Conservation (phyloP, 2,113 vertebrate genomes). For the Puffinus mauretanicus region DNA sequence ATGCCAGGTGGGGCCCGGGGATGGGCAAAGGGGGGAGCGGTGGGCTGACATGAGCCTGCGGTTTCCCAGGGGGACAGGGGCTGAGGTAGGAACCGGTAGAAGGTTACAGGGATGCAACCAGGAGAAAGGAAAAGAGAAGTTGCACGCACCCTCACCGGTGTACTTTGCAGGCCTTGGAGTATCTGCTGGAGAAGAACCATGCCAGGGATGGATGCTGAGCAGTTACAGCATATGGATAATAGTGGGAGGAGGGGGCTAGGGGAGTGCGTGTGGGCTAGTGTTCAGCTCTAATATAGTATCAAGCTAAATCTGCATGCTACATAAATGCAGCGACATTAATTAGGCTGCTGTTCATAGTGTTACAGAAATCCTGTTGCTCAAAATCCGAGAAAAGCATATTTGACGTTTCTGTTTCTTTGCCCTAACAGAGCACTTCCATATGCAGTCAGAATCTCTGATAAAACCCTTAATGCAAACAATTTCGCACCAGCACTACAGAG, state of each 20-base stretch:
- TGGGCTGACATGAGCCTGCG: fast-evolving
- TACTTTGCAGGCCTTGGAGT: not conserved
- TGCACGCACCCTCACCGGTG: not conserved
- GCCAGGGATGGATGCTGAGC: not conserved
- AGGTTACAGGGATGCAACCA: not conserved
- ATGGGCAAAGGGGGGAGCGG: not conserved
- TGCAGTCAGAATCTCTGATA: conserved; percentile 91
- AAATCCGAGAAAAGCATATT: not conserved
- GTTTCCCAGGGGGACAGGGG: not conserved
- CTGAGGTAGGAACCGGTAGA: fast-evolving
- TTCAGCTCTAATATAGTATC: not conserved
- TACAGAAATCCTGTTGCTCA: fast-evolving
- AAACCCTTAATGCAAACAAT: conserved; percentile 90
- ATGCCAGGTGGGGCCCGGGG: conserved; percentile 79
- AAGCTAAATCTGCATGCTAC: not conserved
- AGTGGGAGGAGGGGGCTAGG: not conserved
- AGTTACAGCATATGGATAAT: not conserved
- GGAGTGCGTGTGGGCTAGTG: fast-evolving
- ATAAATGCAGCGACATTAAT: fast-evolving
- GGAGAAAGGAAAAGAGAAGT: not conserved
- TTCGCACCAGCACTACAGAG: conserved; percentile 90
- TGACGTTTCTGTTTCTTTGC: conserved; percentile 6
- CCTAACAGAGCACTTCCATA: conserved; percentile 87
- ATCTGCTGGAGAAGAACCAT: fast-evolving
- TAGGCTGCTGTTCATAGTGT: not conserved